A percentile compares a stretch with the other conserved stretches of the same genome.
These are phyloP conservation scores for Odontamblyopus lacepedii DNA, from an alignment of 2,797 vertebrate genomes.

Conservation along the genomic window DNA sequence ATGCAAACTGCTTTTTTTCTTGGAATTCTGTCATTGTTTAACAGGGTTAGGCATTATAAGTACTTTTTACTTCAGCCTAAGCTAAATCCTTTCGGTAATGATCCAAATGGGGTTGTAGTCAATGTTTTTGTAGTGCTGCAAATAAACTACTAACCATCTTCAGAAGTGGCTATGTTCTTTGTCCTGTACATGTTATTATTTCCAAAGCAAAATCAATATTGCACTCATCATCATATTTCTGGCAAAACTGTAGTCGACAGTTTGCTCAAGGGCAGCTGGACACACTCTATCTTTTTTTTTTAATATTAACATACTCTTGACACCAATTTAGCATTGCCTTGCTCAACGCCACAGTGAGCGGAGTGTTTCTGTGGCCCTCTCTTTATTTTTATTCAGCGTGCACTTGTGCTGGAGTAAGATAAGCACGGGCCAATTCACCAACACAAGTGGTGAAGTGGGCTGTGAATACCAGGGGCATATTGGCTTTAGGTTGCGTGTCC, in stretches of 20 bases:
- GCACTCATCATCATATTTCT: constrained; percentile 6
- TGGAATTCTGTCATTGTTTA: no score
- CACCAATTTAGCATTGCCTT: constrained; percentile 35
- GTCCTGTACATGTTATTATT: background rate
- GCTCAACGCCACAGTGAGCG: constrained; percentile 34
- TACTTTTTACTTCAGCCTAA: no score
- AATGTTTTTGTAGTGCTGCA: no score
- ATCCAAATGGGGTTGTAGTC: no score
- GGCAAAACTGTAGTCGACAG: constrained; percentile 5
- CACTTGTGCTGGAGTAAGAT: constrained; percentile 53
- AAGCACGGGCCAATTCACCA: constrained; percentile 52
- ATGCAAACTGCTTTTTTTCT: no score
- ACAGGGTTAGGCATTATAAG: no score
- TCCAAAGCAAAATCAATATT: constrained; percentile 25
- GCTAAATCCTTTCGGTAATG: no score
- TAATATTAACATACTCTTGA: constrained; percentile 38
- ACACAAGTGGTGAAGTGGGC: constrained; percentile 41
- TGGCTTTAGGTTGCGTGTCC: constrained; percentile 45
- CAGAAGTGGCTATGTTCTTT: no score
- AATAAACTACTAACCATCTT: no score
- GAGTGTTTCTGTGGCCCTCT: constrained; percentile 36
- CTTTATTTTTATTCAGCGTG: constrained; percentile 51
- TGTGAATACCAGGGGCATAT: constrained; percentile 44
- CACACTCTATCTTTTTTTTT: constrained; percentile 12
- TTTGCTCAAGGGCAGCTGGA: constrained; percentile 14